A percentile compares a stretch with the other conserved stretches of the same genome.
Evolutionary conservation across 2,113 vertebrate species (phyloP).

Genomic region (Thalassarche chlororhynchos): DNA sequence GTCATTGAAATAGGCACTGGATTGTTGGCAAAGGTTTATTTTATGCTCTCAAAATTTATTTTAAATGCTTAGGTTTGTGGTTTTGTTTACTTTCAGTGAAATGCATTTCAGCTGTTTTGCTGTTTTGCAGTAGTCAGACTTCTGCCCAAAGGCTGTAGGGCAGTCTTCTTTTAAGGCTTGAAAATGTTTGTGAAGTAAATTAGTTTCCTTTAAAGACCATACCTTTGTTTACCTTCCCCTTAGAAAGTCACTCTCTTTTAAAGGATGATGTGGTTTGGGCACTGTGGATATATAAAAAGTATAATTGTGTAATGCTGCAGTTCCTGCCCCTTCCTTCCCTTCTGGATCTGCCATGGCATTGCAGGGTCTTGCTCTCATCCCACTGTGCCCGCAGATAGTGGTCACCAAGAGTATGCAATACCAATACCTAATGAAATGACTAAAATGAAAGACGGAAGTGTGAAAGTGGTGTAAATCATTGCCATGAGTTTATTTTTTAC

Average conservation of each 20-base stretch:
- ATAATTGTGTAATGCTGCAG: background rate
- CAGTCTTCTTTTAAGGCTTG: background rate
- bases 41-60: background rate
- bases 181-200: background rate
- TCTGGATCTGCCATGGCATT: accelerated
- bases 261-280: background rate
- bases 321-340: background rate
- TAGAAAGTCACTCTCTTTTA: background rate
- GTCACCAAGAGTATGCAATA: background rate
- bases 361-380: background rate
- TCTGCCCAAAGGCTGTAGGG: background rate
- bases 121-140: background rate
- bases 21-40: background rate
- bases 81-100: conserved; percentile 3
- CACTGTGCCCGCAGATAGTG: accelerated
- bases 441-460: background rate
- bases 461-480: background rate
- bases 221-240: background rate
- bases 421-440: background rate
- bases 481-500: background rate
- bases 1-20: background rate
- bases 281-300: background rate
- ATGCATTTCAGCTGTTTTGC: background rate
- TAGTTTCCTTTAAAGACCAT: background rate
- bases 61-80: background rate